Conservation (phyloP, 2,797 vertebrate genomes). For the Taeniopygia guttata region DNA sequence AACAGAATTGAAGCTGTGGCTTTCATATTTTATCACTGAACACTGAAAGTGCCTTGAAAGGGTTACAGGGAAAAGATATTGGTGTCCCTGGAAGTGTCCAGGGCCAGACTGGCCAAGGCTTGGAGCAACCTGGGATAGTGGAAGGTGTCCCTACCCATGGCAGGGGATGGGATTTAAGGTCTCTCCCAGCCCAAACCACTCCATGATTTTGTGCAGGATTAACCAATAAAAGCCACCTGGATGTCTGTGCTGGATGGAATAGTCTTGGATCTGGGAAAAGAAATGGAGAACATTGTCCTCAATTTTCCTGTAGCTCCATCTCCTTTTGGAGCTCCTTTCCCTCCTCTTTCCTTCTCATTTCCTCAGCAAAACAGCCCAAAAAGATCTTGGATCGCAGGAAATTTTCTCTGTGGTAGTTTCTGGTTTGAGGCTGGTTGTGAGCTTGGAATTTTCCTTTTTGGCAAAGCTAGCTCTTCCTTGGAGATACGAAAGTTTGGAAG, state of each 20-base stretch:
- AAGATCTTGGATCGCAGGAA: background rate
- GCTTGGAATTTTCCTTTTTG: background rate
- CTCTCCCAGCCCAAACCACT: background rate
- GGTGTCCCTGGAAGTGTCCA: background rate
- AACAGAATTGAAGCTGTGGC: background rate
- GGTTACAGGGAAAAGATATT: background rate
- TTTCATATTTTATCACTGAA: rapidly evolving
- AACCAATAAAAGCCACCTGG: too few relatives aligned
- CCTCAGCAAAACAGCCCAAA: background rate
- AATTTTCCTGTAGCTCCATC: background rate
- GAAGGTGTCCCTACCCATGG: background rate
- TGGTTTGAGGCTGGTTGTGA: background rate
- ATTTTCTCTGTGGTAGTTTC: rapidly evolving
- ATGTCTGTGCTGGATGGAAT: too few relatives aligned
- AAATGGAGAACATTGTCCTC: background rate
- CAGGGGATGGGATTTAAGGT: background rate
- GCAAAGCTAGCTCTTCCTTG: background rate
- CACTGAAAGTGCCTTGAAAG: rapidly evolving
- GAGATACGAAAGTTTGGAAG: background rate
- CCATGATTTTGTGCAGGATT: background rate
- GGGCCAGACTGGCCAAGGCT: background rate
- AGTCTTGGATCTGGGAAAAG: background rate
- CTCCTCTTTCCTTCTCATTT: too few relatives aligned
- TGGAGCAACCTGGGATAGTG: rapidly evolving
- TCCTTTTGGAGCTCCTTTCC: background rate